phyloP scores from a whole-genome alignment of 2,888 invertebrate genomes.

The Hirtodrosophila trivittata region DNA sequence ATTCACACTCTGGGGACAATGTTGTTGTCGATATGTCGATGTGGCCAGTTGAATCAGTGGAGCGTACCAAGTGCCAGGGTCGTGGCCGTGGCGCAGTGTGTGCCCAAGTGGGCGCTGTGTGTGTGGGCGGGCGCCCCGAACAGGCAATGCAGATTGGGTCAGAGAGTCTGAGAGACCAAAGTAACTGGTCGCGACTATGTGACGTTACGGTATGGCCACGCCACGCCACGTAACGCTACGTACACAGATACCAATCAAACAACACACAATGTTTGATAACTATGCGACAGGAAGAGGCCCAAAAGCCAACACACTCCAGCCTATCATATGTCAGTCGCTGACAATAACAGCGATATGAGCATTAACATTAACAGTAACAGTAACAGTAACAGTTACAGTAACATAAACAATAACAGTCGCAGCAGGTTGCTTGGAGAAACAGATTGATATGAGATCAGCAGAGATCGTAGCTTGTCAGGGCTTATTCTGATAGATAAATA shows the following conservation, averaged over 20 bases:
- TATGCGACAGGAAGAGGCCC: neutral
- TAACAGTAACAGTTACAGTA: constrained; percentile 14
- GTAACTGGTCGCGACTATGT: constrained; percentile 12
- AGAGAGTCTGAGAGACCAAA: neutral
- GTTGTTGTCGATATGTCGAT: constrained; percentile 71
- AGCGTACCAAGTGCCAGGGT: constrained; percentile 39
- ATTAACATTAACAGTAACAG: neutral
- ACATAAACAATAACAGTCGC: constrained; percentile 12
- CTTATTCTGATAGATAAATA: too few species aligned
- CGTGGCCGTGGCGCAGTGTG: constrained; percentile 14
- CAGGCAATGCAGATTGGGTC: neutral
- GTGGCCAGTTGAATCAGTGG: constrained; percentile 57
- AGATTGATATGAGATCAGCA: neutral
- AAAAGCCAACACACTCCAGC: too few species aligned
- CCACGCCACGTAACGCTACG: constrained; percentile 52
- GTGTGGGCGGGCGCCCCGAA: neutral
- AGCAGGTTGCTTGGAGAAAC: constrained; percentile 6
- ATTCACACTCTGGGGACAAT: constrained; percentile 60
- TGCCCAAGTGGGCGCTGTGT: neutral
- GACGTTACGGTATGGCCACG: constrained; percentile 50
- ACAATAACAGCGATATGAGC: neutral
- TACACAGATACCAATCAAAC: constrained; percentile 69
- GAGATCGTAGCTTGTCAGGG: too few species aligned
- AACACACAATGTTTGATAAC: constrained; percentile 55
- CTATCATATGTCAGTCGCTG: too few species aligned